Evolutionary conservation across 2,113 vertebrate genomes (phyloP).

Genomic region (Poicephalus meyeri): DNA sequence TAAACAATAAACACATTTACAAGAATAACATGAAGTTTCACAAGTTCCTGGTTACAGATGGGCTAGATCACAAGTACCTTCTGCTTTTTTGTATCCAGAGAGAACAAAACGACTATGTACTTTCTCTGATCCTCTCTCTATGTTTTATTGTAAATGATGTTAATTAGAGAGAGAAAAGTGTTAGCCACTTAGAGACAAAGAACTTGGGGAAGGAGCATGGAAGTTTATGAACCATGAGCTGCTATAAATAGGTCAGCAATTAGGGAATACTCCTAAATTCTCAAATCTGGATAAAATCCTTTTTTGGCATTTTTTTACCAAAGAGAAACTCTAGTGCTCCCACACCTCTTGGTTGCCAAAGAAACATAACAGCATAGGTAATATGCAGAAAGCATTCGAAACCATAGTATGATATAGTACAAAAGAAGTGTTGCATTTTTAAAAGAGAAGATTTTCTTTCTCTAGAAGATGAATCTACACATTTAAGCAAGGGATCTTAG

Average conservation of each 20-base stretch:
- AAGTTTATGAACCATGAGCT: neutral
- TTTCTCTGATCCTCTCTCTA: neutral
- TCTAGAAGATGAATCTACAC: neutral
- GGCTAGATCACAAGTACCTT: constrained; percentile 29
- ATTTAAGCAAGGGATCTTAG: neutral
- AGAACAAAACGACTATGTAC: neutral
- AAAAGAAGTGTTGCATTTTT: neutral
- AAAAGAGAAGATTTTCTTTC: neutral
- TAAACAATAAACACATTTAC: constrained; percentile 65
- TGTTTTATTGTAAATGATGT: neutral
- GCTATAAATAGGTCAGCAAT: neutral
- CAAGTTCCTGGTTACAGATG: constrained; percentile 44
- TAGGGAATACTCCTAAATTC: neutral
- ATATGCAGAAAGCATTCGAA: neutral
- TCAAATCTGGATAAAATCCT: neutral
- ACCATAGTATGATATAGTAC: neutral
- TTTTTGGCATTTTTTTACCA: neutral
- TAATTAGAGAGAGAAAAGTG: neutral
- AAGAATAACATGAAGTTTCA: constrained; percentile 42
- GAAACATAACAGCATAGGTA: neutral
- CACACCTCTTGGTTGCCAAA: neutral
- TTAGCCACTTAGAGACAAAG: neutral
- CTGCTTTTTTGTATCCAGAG: neutral
- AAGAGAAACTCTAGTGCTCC: neutral
- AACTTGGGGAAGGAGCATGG: neutral